Evolutionary conservation across 2,797 vertebrate genomes (phyloP), one percentile per base, ranked within the genome.

Genomic region (Orientallactaga sibirica): DNA sequence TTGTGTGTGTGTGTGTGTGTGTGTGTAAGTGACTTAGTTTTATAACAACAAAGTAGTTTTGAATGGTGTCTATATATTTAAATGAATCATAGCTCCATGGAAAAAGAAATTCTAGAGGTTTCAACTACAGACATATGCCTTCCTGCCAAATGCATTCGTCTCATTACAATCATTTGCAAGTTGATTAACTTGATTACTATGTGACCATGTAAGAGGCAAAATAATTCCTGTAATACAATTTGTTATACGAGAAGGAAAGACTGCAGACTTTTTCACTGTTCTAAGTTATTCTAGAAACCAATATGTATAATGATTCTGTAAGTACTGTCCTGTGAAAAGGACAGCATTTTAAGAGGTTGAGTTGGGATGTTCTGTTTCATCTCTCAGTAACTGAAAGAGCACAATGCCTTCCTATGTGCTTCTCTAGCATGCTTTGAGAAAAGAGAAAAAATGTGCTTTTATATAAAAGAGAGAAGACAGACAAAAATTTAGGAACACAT

Each of bases 111-210:
- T 92, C 77, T 81, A 78, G 27, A 84, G 37, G 41, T 64, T 48
- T 95, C 16, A 2, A 43, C 73, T 76, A 48, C 73, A 25, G 81
- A 62, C 3, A 29, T 62, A 84, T 55, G 67, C 25, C 33, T 75
- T 88, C 62, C 12, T 92, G 70, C 27, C 70, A 94, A 97, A 61
- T 75, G 16, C 58, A 73, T 96, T 94, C 80, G 55, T 79, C 78
- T 93, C 86, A 93, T 91, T 91, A 74, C 29, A 92, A 67, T 80
- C 33, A 87, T 94, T 88, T 79, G 70, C 37, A 91, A 86, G 24
- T 90, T 95, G 82, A 94, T 89, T 84, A 91, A 81, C 11, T 33
- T 94, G 58, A 93, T 92, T 86, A 88, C 73, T 58, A 58, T 61
- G 67, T 55, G 85, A 76, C 19, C 8, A 22, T 82, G 24, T 76